These are phyloP conservation scores for Apocheima hispidaria DNA, from an alignment of 2,888 invertebrate species.

Conservation along the genomic window DNA sequence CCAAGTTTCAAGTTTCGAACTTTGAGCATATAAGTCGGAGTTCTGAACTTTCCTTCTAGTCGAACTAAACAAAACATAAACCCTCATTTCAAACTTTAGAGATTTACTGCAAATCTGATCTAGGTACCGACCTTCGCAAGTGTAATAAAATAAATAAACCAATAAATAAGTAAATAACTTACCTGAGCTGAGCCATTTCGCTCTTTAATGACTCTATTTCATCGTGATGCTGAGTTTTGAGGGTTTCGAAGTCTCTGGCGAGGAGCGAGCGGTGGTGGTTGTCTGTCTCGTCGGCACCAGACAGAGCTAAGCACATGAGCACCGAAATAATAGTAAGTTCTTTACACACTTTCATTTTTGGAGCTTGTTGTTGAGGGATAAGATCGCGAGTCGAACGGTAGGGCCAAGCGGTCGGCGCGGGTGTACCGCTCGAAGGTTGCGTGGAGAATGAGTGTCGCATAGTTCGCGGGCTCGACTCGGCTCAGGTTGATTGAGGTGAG, in stretches of 20 bases:
- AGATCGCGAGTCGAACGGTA: constrained; percentile 38
- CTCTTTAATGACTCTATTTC: constrained; percentile 63
- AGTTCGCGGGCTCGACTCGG: constrained; percentile 54
- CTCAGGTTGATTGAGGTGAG: too few species aligned
- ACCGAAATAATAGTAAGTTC: constrained; percentile 7
- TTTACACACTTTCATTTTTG: constrained; percentile 66
- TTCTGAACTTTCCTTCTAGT: neutral
- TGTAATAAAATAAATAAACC: neutral
- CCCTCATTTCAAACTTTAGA: constrained; percentile 16
- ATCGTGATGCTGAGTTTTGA: constrained; percentile 61
- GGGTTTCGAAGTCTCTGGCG: constrained; percentile 62
- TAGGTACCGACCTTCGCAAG: constrained; percentile 34
- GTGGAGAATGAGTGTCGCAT: constrained; percentile 57
- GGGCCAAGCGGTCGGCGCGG: constrained; percentile 36
- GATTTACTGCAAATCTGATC: constrained; percentile 36
- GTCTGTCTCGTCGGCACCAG: neutral
- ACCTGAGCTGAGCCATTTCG: constrained; percentile 73
- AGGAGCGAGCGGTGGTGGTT: constrained; percentile 51
- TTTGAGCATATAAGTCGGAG: neutral
- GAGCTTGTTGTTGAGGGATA: constrained; percentile 40
- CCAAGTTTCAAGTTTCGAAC: neutral
- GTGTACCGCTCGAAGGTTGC: constrained; percentile 43
- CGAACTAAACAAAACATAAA: constrained; percentile 8
- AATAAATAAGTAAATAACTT: constrained; percentile 41
- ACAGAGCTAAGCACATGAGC: neutral